Base-by-base conservation (phyloP, 2,888 invertebrate species). In the Andrena marginata region DNA sequence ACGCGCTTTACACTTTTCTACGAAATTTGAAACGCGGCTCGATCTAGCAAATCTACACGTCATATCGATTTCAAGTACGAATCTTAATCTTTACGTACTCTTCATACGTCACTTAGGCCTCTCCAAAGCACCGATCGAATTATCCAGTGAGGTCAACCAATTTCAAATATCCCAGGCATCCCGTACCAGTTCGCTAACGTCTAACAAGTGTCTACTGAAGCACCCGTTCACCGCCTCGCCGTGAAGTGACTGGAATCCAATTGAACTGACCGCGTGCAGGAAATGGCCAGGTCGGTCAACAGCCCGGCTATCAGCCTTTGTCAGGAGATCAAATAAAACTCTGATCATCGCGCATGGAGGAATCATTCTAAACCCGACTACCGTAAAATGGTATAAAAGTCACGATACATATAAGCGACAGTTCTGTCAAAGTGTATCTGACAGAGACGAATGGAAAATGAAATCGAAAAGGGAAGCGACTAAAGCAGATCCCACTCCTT, bases 151-250 rank as follows among this genome's bases (percentile, higher is more conserved):
- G 2, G 16, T 35, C 42, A 13, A 6, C 48, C 13, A 62, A 56
- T 64, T 20, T 0, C 51, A 60, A 67, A 35, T 13, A 10, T n/a
- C 20, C 23, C 48, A 29, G 59, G 10, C 13, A 29, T 33, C 56
- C 10, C 1, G 3, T 13, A 5, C 8, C 62, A 10, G 35, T 10
- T 48, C 48, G 42, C 42, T 5, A 10, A 48, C n/a, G n/a, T 70
- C 31, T 13, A 26, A 42, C 42, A 51, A 51, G 33, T 56, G 64
- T 64, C 42, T 59, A 49, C n/a, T 8, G 26, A 33, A 72, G 49
- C 13, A 65, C 33, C 20, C n/a, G 48, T 77, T 73, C 49, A 16
- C 35, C 63, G 10, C 48, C 10, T 33, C 26, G 10, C 10, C 0
- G 33, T 72, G 56, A 54, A 59, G 6, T 31, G 29, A 62, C 26